phyloP scores from a whole-genome alignment of 1,140 invertebrate species.

The Cataglyphis hispanica region DNA sequence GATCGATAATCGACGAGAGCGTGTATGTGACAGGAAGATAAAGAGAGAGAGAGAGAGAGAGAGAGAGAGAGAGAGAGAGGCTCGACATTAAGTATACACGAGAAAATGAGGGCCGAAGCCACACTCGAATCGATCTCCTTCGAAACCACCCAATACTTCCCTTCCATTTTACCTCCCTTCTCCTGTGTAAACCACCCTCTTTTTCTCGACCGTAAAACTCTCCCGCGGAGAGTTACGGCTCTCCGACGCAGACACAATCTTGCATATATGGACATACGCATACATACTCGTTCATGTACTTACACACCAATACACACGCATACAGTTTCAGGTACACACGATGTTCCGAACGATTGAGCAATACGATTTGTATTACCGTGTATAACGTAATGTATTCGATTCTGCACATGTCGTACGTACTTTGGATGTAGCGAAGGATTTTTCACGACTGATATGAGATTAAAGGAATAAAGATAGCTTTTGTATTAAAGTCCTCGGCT shows the following conservation, averaged over 20 bases:
- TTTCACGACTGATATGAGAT: slow-evolving; percentile 78
- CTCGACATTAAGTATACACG: slow-evolving; percentile 47
- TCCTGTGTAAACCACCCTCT: slow-evolving; percentile 44
- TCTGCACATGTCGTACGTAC: slow-evolving; percentile 77
- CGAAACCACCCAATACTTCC: slow-evolving; percentile 46
- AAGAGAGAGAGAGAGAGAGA: not conserved
- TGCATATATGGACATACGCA: slow-evolving; percentile 31
- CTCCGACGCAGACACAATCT: slow-evolving; percentile 48
- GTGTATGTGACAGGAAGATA: slow-evolving; percentile 10
- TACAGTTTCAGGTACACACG: slow-evolving; percentile 65
- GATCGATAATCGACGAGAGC: slow-evolving; percentile 14
- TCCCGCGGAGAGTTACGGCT: slow-evolving; percentile 64
- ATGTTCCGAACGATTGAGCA: slow-evolving; percentile 77
- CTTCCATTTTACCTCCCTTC: not conserved
- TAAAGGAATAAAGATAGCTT: slow-evolving; percentile 78
- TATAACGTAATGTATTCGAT: slow-evolving; percentile 78
- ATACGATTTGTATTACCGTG: slow-evolving; percentile 78
- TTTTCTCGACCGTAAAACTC: slow-evolving; percentile 66
- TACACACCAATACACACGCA: not conserved
- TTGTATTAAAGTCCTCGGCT: slow-evolving; percentile 67
- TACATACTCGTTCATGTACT: slow-evolving; percentile 23
- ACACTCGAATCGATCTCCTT: slow-evolving; percentile 71
- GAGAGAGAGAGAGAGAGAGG: not conserved
- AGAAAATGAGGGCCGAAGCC: slow-evolving; percentile 62
- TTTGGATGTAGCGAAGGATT: slow-evolving; percentile 78